Evolutionary conservation across 2,888 invertebrate genomes (phyloP).

Genomic region (Clusia tigrina): DNA sequence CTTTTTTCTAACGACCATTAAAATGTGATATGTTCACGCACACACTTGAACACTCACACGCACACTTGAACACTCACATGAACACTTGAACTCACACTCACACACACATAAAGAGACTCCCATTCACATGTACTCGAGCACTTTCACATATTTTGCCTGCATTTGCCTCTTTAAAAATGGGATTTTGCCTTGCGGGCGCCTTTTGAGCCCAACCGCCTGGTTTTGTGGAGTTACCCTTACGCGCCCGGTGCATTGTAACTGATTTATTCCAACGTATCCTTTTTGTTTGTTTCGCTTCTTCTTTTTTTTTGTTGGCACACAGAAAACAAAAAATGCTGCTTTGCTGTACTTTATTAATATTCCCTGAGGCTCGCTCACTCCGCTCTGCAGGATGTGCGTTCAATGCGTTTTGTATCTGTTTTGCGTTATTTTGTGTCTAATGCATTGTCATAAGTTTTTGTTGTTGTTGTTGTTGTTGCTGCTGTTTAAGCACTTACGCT

Average conservation of each 20-base stretch:
- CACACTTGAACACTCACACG: background rate
- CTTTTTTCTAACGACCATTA: background rate
- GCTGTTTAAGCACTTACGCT: conserved; percentile 27
- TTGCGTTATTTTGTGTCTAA: background rate
- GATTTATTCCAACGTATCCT: background rate
- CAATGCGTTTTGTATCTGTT: conserved; percentile 5
- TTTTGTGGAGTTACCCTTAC: background rate
- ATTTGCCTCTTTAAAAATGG: too few species aligned
- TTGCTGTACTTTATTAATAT: background rate
- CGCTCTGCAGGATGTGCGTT: background rate
- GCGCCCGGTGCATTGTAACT: background rate
- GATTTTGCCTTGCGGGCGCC: background rate
- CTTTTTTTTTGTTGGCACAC: background rate
- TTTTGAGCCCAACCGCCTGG: background rate
- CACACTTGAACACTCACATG: conserved; percentile 12
- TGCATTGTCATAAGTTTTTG: conserved; percentile 1
- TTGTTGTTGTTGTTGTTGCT: background rate
- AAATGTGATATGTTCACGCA: background rate
- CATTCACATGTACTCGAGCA: conserved; percentile 23
- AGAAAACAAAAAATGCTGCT: background rate
- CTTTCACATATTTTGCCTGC: too few species aligned
- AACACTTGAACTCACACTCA: conserved; percentile 14
- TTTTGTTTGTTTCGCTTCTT: background rate
- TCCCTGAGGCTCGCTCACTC: background rate
- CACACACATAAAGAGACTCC: too few species aligned